Evolutionary conservation across 2,888 invertebrate species (phyloP), one percentile per base, ranked within the genome.

Genomic region (Tiliacea aurago): DNA sequence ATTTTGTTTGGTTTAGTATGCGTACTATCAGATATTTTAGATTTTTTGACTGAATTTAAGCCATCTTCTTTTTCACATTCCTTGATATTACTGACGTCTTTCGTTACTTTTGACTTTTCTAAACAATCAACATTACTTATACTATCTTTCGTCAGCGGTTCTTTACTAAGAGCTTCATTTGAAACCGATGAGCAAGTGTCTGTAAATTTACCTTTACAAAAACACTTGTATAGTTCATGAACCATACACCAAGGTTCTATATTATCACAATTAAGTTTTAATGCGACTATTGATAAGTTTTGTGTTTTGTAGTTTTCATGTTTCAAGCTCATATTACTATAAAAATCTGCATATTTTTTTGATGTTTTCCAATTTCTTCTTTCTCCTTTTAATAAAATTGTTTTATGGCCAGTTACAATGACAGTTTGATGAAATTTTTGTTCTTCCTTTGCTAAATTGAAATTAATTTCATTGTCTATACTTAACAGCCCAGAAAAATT

Each of bases 351-450:
- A 89, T 97, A 97, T 78, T 97, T 97, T 89, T 97, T 97, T 7
- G 98, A 97, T 3, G 96, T 90, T 92, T 97, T 97, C 59, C 96
- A 96, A 83, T 96, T 96, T 84, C 98, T 93, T 87, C 95, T 97
- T 68, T 96, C 93, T 10, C 95, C 93, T 77, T 97, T 97, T 45
- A 98, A 95, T 13, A 98, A 91, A 84, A 97, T 96, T 65, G 97
- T 97, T 91, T 97, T 97, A 86, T 97, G 97, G 43, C 97, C 97
- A 15, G 97, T 97, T 58, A 97, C 93, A 70, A 98, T 97, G 41
- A 98, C 96, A 7, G 98, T 98, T 86, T 98, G 97, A 23, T 97
- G 97, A 91, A 98, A 98, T 88, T 98, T 97, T 90, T 97, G 97
- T 90, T 98, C 98, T 87, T 97, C 97, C 90, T 97, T 97, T 0